Evolutionary conservation across 2,797 vertebrate species (phyloP).

Genomic region (Garrulus glandarius): DNA sequence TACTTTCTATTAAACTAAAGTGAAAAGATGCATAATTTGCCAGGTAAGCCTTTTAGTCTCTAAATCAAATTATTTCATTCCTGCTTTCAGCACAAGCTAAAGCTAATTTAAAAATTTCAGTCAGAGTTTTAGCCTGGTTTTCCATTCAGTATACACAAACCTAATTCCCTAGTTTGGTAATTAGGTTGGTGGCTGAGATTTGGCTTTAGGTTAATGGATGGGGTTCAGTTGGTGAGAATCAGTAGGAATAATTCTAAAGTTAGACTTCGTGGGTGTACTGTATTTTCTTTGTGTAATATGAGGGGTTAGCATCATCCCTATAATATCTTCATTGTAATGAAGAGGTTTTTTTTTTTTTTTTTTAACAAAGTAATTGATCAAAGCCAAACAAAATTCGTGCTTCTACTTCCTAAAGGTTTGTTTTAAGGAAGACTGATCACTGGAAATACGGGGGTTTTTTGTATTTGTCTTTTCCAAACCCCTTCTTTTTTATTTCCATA

Average conservation of each 20-base stretch:
- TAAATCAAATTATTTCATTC: background rate
- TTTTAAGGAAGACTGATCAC: background rate
- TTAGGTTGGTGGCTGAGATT: background rate
- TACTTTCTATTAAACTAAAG: background rate
- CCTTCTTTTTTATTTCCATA: background rate
- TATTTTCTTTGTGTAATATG: background rate
- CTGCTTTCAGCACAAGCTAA: background rate
- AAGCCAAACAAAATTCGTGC: background rate
- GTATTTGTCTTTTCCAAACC: background rate
- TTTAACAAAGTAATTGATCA: background rate
- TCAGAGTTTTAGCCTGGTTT: background rate
- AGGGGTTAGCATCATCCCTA: background rate
- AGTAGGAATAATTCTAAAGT: background rate
- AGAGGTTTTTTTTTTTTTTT: background rate
- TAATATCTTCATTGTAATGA: background rate
- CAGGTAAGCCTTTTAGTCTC: background rate
- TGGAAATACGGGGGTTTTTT: accelerated
- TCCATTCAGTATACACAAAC: accelerated
- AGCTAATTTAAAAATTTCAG: background rate
- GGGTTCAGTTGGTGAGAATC: background rate
- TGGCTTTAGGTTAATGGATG: background rate
- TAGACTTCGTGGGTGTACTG: accelerated
- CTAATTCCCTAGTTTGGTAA: background rate
- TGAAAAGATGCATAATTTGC: background rate
- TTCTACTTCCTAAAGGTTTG: background rate